Conservation (phyloP, 2,797 vertebrate species). For the Anguilla pacifica region DNA sequence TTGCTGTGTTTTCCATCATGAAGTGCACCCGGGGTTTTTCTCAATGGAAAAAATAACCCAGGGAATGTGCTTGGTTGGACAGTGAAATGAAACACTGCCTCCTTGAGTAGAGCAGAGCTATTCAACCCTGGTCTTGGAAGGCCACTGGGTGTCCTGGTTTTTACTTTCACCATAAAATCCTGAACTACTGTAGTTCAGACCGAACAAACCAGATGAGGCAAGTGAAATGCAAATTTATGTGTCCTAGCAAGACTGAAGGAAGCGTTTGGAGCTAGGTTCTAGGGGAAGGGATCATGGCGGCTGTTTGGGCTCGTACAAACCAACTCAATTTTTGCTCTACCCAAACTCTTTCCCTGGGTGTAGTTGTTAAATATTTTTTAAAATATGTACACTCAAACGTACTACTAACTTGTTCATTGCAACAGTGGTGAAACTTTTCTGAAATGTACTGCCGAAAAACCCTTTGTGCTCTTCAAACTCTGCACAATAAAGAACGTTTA, state of each 20-base stretch:
- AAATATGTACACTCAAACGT: not conserved
- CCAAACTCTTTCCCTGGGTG: not conserved
- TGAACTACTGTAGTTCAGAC: not conserved
- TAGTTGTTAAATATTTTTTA: not conserved
- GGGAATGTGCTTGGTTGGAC: not conserved
- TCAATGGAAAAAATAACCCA: not conserved
- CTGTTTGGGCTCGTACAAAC: not conserved
- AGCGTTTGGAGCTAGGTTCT: not conserved
- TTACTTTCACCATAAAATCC: not conserved
- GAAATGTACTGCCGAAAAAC: not conserved
- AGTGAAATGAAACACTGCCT: not conserved
- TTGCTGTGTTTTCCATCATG: not conserved
- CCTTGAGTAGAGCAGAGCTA: not conserved
- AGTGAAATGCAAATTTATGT: not conserved
- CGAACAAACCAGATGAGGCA: not conserved
- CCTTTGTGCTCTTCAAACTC: not conserved
- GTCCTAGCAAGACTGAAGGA: not conserved
- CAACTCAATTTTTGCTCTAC: not conserved
- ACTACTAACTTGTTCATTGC: not conserved
- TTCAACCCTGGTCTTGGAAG: not conserved
- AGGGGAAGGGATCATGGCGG: not conserved
- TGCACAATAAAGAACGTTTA: not conserved
- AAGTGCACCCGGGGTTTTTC: not conserved
- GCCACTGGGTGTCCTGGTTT: not conserved
- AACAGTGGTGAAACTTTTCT: not conserved